Evolutionary conservation across 2,888 invertebrate genomes (phyloP).

Genomic region (Chymomyza amoena): DNA sequence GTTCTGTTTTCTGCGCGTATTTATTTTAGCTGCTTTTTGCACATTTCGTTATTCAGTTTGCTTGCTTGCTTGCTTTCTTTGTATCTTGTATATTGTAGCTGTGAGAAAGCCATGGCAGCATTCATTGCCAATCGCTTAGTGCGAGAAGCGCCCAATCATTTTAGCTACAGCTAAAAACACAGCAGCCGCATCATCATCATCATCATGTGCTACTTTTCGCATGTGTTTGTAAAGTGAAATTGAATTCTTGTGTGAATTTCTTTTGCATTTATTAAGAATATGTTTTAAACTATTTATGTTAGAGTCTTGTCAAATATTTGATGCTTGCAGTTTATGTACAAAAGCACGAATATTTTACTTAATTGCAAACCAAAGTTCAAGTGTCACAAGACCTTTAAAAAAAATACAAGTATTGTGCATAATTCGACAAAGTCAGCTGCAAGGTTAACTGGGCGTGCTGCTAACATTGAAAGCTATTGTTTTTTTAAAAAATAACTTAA

Average conservation of each 20-base stretch:
- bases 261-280: slow-evolving; percentile 36
- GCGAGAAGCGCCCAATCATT: slow-evolving; percentile 60
- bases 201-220: slow-evolving; percentile 71
- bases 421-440: neutral
- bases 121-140: slow-evolving; percentile 56
- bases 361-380: neutral
- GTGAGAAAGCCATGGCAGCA: slow-evolving; percentile 22
- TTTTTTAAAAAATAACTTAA: slow-evolving; percentile 2
- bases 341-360: neutral
- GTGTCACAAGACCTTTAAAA: neutral
- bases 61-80: slow-evolving; percentile 44
- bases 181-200: slow-evolving; percentile 49
- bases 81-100: neutral
- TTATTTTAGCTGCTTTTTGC: slow-evolving; percentile 64
- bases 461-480: slow-evolving; percentile 57
- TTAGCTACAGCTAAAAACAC: slow-evolving; percentile 44
- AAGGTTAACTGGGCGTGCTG: slow-evolving; percentile 57
- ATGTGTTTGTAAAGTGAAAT: slow-evolving; percentile 67
- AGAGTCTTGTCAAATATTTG: slow-evolving; percentile 27
- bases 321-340: slow-evolving; percentile 10
- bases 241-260: slow-evolving; percentile 46
- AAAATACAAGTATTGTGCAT: neutral
- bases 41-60: slow-evolving; percentile 43
- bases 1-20: slow-evolving; percentile 52
- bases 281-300: neutral